Base-by-base conservation (phyloP, 2,888 invertebrate genomes). In the Ornithoptera alexandrae region DNA sequence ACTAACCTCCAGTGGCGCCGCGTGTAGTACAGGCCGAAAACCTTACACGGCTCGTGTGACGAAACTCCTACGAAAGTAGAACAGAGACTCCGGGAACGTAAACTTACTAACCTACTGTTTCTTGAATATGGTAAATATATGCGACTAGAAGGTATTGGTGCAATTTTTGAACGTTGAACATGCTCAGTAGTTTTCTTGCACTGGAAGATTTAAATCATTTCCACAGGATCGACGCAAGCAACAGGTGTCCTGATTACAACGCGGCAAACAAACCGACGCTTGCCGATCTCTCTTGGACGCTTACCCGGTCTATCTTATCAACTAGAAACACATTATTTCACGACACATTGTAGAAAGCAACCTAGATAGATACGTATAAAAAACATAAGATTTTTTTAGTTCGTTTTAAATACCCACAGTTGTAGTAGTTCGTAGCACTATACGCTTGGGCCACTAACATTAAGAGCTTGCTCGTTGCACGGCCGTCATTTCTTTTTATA, bases 111-210 rank as follows among this genome's bases (percentile, higher is more conserved):
- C 73, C 74, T 70, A 76, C 74, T 77, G 76, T 81, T 76, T 71
- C 70, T 77, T 77, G 82, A 81, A 86, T 85, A 86, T 86, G 84
- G 81, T 86, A 79, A 84, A 79, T 81, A 75, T 77, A 78, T 22
- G 59, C 77, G 78, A 73, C 78, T 81, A 85, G 84, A 85, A 72
- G 64, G 69, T 68, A 63, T 61, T 66, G 42, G n/a, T 61, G 57
- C 66, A 60, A 24, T 66, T 70, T 57, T 59, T 70, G 57, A 63
- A 15, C 60, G 20, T n/a, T 62, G 36, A 63, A 58, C 42, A 36
- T 20, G 69, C 61, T 64, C 53, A 30, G 20, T 64, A 62, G 62
- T 67, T 61, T 68, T 72, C 68, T 70, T 65, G 68, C 74, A 66
- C 71, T 74, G 73, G 15, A 22, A 73, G 68, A 42, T 22, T 50